These are phyloP conservation scores for Grantiella picta DNA, from an alignment of 2,113 vertebrate genomes.

Conservation along the genomic window DNA sequence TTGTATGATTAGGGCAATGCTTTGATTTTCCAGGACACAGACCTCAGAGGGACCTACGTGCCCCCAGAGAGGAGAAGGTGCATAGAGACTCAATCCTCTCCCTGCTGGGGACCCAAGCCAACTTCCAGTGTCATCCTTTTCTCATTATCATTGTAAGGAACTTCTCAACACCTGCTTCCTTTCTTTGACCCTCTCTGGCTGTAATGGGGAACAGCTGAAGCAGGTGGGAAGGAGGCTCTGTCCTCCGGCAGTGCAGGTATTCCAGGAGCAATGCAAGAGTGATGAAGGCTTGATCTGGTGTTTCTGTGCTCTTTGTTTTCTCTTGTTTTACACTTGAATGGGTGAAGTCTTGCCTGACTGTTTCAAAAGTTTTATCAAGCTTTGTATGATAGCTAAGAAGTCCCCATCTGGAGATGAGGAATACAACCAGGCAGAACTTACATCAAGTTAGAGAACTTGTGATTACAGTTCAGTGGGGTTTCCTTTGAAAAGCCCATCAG, in stretches of 20 bases:
- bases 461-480: neutral
- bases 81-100: neutral
- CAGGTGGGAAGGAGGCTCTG: neutral
- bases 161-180: neutral
- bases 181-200: neutral
- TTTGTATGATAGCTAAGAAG: neutral
- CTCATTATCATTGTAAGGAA: neutral
- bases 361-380: neutral
- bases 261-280: neutral
- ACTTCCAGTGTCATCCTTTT: neutral
- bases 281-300: neutral
- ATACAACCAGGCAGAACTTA: neutral
- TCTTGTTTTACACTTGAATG: neutral
- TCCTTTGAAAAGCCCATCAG: neutral
- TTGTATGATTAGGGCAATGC: rapidly evolving
- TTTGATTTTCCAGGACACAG: neutral
- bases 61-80: neutral
- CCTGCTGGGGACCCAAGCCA: neutral
- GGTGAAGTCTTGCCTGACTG: neutral
- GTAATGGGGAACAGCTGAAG: neutral
- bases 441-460: neutral
- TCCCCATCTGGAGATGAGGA: neutral
- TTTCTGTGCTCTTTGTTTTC: neutral
- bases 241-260: neutral
- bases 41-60: rapidly evolving